Evolutionary conservation across 2,888 invertebrate genomes (phyloP).

Genomic region (Hirtodrosophila confusa): DNA sequence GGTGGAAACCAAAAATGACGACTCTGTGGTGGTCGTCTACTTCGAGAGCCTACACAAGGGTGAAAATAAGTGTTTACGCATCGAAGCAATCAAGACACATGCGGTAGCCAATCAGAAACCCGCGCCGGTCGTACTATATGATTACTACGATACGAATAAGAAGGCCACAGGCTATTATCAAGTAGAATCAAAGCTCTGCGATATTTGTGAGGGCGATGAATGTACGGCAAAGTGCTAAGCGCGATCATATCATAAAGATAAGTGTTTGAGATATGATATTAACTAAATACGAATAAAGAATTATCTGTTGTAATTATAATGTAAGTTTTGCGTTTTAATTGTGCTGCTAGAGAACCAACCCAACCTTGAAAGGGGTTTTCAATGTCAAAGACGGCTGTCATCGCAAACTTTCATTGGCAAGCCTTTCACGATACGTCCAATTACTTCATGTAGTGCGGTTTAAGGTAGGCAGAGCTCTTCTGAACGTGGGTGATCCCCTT

Average conservation of each 20-base stretch:
- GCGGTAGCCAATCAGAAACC: slow-evolving; percentile 94
- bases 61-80: slow-evolving; percentile 91
- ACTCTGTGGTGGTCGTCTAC: slow-evolving; percentile 88
- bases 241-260: neutral
- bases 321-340: slow-evolving; percentile 5
- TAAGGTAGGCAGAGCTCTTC: too few relatives aligned
- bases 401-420: too few relatives aligned
- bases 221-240: slow-evolving; percentile 53
- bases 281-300: slow-evolving; percentile 6
- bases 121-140: slow-evolving; percentile 92
- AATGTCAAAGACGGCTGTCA: too few relatives aligned
- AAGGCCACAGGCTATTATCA: slow-evolving; percentile 80
- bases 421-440: too few relatives aligned
- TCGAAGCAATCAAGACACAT: slow-evolving; percentile 92
- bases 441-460: too few relatives aligned
- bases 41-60: slow-evolving; percentile 87
- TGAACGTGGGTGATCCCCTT: too few relatives aligned
- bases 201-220: slow-evolving; percentile 60
- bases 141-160: slow-evolving; percentile 93
- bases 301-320: slow-evolving; percentile 43
- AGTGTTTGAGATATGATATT: neutral
- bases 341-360: too few relatives aligned
- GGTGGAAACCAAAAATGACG: slow-evolving; percentile 88
- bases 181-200: slow-evolving; percentile 79
- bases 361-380: too few relatives aligned